Percentiles rank a stretch among this genome's conserved stretches.
Evolutionary conservation across 2,113 vertebrate genomes (phyloP).

Genomic region (Leptobrachium leishanense): DNA sequence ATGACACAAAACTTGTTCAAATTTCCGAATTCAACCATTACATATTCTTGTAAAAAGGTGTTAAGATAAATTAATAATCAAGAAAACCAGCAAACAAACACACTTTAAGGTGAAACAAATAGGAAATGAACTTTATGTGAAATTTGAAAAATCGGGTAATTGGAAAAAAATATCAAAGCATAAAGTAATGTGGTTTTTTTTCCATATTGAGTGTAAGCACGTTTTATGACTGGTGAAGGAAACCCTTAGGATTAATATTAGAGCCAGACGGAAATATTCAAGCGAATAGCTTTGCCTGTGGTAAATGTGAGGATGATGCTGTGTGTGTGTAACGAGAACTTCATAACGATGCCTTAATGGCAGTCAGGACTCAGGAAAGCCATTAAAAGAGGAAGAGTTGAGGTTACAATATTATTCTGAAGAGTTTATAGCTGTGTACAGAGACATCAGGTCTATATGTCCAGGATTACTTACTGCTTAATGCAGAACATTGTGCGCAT

Average conservation of each 20-base stretch:
- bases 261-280: slow-evolving; percentile 48
- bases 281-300: slow-evolving; percentile 48
- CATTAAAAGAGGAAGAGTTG: slow-evolving; percentile 72
- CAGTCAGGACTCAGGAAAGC: slow-evolving; percentile 58
- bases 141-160: slow-evolving; percentile 21
- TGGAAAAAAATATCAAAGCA: slow-evolving; percentile 2
- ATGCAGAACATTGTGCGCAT: slow-evolving; percentile 59
- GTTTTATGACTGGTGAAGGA: slow-evolving; percentile 45
- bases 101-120: background rate
- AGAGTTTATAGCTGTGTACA: slow-evolving; percentile 71
- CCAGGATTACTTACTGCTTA: slow-evolving; percentile 70
- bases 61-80: background rate
- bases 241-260: slow-evolving; percentile 48
- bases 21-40: too few species aligned
- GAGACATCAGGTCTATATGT: slow-evolving; percentile 71
- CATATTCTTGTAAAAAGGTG: too few species aligned
- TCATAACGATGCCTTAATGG: slow-evolving; percentile 61
- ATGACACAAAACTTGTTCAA: too few species aligned
- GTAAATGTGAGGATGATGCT: slow-evolving; percentile 46
- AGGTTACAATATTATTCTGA: slow-evolving; percentile 67
- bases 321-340: slow-evolving; percentile 46
- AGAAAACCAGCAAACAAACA: background rate
- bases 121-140: background rate
- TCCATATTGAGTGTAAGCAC: slow-evolving; percentile 23
- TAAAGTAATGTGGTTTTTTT: slow-evolving; percentile 9